Evolutionary conservation across 2,797 vertebrate genomes (phyloP), one percentile per base, ranked within the genome.

Genomic region (Tapirus indicus): DNA sequence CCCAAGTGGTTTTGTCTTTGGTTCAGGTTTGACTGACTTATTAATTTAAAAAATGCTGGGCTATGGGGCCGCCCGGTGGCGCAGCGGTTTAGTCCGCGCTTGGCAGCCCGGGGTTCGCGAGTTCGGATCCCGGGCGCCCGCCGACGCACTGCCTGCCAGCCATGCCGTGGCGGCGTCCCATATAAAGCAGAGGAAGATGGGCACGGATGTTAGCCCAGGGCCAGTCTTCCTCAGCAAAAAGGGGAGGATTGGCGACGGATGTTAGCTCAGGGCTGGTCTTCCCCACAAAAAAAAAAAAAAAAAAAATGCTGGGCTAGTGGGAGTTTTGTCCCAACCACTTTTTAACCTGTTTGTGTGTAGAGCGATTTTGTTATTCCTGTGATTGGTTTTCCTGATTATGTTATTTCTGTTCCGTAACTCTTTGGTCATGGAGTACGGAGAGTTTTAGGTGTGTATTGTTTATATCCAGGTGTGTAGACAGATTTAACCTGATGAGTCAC

Each of bases 401-500:
- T 62, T 84, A 20, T 64, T 95, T 92, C 68, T 88, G 1, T 5
- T 38, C 12, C 4, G 2, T 64, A 49, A 18, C 49, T 66, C 54
- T 75, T 64, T 49, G 3, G 11, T 52, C 21, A 4, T 38, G 54
- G 86, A 78, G 44, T 56, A 68, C 58, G 47, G 79, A 88, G 83
- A 62, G 32, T 54, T n/a, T 68, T 56, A 84, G 92, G 38, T 85
- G 1, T 62, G 17, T 84, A 21, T 85, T 71, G 60, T 74, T 90
- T 88, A n/a, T 60, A 27, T 79, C 25, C 11, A 2, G 1, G 0
- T 13, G 21, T 86, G 64, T 38, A 75, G 88, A 88, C 74, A 23
- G 88, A 54, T 88, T 92, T 94, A 58, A 94, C 95, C 75, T 77
- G 20, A 17, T 95, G 87, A 77, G 52, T 96, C 86, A 88, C 38